phyloP scores from a whole-genome alignment of 2,888 invertebrate species.

The Loripinus fragilis region DNA sequence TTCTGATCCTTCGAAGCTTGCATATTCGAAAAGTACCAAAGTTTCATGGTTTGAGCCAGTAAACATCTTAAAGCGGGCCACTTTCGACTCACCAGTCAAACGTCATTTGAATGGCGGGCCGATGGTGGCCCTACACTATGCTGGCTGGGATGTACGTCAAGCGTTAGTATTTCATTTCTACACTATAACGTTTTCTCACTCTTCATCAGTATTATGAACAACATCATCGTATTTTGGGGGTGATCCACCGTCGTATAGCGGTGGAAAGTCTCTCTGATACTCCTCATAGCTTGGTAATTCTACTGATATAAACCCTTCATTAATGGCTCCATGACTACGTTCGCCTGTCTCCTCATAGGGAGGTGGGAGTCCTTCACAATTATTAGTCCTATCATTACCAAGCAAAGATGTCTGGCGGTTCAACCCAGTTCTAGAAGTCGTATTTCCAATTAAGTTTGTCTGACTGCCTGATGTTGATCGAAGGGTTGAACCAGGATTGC shows the following conservation, averaged over 20 bases:
- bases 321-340: neutral
- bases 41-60: too few relatives aligned
- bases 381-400: conserved; percentile 25
- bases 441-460: neutral
- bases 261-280: neutral
- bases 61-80: too few relatives aligned
- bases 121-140: too few relatives aligned
- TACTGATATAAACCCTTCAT: conserved; percentile 22
- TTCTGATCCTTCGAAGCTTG: too few relatives aligned
- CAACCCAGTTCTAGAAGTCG: conserved; percentile 19
- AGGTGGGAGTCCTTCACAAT: conserved; percentile 19
- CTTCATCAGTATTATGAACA: too few relatives aligned
- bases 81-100: too few relatives aligned
- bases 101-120: too few relatives aligned
- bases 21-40: too few relatives aligned
- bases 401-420: conserved; percentile 36
- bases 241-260: neutral
- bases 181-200: too few relatives aligned
- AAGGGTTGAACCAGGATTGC: neutral
- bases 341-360: conserved; percentile 24
- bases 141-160: too few relatives aligned
- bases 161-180: too few relatives aligned
- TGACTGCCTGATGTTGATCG: neutral
- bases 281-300: conserved; percentile 26
- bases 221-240: conserved; percentile 10